Evolutionary conservation across 2,113 vertebrate genomes (phyloP), one percentile per base, ranked within the genome.

Genomic region (Sander vitreus): DNA sequence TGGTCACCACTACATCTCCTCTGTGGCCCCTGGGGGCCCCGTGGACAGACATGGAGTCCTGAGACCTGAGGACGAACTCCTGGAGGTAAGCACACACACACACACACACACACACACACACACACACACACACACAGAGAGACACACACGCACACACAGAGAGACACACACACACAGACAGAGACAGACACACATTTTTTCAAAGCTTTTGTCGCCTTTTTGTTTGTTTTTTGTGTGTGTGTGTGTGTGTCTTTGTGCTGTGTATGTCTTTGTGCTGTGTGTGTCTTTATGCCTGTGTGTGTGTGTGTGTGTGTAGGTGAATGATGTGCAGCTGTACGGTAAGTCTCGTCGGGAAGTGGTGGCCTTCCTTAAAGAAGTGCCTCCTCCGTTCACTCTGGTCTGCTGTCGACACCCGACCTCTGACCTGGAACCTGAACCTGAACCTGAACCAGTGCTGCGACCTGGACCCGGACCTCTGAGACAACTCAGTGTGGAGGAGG

Each of bases 1-100:
- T 71, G 98, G 98, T 2, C 98, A 99, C 80, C 98, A 99, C 92
- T 99, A 99, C 77, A 96, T 99, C 83, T 99, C 97, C 57, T 98
- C 97, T 0, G 93, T 99, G 91, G 95, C 90, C 63, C 95, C 97
- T 11, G 97, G 97, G 23, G 96, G 97, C 48, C 97, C 97, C 0
- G 90, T 96, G 58, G 96, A 97, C 47, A 80, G 85, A 30, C 95
- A 97, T 23, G 96, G 95, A 19, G 86, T 96, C 47, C 88, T 99
- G 75, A 96, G 96, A 65, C 93, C 96, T 11, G 97, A 99, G 74
- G 98, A 99, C 81, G 98, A 99, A 85, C 96, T 99, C 45, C 95
- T 99, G 60, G 98, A 99, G 97, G 98, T 99, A 94, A 92, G 80
- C 30, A n/a, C 23, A 23, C 6, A 1, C 2, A 16, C 13, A 27